Percentiles rank a stretch among this genome's conserved stretches.
Evolutionary conservation across 2,797 vertebrate species (phyloP).

Genomic region (Lateolabrax maculatus): DNA sequence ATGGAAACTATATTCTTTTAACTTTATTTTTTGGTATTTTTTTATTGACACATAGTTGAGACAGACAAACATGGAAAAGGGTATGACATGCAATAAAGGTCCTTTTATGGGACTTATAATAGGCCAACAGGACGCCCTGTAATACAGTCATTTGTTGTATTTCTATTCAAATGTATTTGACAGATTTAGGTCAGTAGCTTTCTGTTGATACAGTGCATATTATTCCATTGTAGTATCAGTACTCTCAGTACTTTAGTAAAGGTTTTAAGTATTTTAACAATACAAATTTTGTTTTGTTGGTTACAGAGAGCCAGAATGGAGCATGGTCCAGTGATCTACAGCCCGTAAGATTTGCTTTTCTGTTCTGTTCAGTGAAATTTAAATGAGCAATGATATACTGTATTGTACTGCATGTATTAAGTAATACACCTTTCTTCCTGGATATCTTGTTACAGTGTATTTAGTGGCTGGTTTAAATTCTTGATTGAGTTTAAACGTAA

Average conservation of each 20-base stretch:
- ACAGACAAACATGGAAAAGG: too few relatives aligned
- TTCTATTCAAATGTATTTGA: too few relatives aligned
- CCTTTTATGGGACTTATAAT: too few relatives aligned
- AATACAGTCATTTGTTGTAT: too few relatives aligned
- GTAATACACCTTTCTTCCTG: too few relatives aligned
- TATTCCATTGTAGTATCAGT: background rate
- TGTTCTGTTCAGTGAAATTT: background rate
- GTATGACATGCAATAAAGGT: too few relatives aligned
- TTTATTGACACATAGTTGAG: too few relatives aligned
- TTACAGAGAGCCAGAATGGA: slow-evolving; percentile 4
- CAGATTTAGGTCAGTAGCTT: too few relatives aligned
- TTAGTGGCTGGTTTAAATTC: background rate
- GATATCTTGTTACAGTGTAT: background rate
- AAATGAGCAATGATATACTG: background rate
- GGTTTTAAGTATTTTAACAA: background rate
- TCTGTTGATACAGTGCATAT: too few relatives aligned
- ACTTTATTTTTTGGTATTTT: too few relatives aligned
- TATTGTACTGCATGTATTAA: background rate
- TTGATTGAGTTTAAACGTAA: background rate
- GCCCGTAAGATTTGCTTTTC: slow-evolving; percentile 5
- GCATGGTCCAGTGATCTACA: fast-evolving
- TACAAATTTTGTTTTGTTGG: slow-evolving; percentile 2
- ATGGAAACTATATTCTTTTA: too few relatives aligned
- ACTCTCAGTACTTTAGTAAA: background rate
- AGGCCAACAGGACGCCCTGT: too few relatives aligned